Percentiles rank a stretch among this genome's conserved stretches.
Conservation (phyloP, 1,140 invertebrate genomes). For the Formica exsecta region DNA sequence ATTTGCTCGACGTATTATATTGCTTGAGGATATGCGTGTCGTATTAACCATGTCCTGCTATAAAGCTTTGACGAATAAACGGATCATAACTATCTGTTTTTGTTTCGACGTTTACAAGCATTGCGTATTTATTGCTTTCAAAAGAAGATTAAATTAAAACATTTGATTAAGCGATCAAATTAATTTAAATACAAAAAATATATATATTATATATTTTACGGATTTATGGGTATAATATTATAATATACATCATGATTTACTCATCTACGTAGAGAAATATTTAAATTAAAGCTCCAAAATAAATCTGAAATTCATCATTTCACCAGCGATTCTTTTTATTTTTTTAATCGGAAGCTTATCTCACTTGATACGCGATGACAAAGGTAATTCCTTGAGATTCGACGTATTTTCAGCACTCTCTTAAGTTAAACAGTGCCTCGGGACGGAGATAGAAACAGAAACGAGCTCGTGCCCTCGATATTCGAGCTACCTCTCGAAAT, state of each 20-base stretch:
- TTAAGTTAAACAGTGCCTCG: slow-evolving; percentile 16
- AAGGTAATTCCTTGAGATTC: slow-evolving; percentile 18
- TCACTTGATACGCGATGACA: neutral
- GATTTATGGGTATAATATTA: neutral
- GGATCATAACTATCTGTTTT: neutral
- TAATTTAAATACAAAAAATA: neutral
- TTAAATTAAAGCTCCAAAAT: neutral
- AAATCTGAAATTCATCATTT: neutral
- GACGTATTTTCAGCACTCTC: slow-evolving; percentile 19
- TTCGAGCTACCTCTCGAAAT: slow-evolving; percentile 49
- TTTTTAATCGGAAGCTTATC: neutral
- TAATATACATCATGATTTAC: neutral
- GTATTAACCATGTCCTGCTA: neutral
- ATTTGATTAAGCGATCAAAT: neutral
- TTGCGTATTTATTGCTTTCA: neutral
- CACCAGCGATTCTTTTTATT: neutral
- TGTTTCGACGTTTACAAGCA: slow-evolving; percentile 19
- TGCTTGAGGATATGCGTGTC: slow-evolving; percentile 16
- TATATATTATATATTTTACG: neutral
- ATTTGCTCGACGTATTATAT: slow-evolving; percentile 24
- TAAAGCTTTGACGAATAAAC: slow-evolving; percentile 21
- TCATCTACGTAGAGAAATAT: neutral
- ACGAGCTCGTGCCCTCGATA: slow-evolving; percentile 25
- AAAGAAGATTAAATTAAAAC: neutral
- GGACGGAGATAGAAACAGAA: slow-evolving; percentile 16